Conservation (phyloP, 2,113 vertebrate species). For the Danionella cerebrum region DNA sequence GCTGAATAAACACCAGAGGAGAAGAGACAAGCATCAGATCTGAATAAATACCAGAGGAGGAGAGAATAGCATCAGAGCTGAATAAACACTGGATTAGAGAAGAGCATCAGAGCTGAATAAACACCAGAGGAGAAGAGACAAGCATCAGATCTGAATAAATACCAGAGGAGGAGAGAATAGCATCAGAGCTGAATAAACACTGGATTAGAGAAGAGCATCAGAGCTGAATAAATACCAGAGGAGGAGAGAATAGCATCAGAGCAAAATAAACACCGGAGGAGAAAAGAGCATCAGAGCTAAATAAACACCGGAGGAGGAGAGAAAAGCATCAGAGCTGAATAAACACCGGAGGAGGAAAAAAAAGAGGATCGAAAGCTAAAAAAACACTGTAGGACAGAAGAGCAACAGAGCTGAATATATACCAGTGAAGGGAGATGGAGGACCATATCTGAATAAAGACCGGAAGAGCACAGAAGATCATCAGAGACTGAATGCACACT, state of each 20-base stretch:
- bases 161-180: too few species aligned
- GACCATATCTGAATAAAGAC: too few species aligned
- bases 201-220: background rate
- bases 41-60: slow-evolving; percentile 81
- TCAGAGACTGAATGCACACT: background rate
- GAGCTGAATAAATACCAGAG: background rate
- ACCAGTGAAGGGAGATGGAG: too few species aligned
- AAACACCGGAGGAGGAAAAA: background rate
- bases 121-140: too few species aligned
- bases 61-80: too few species aligned
- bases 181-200: too few species aligned
- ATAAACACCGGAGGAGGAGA: background rate
- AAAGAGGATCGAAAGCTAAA: background rate
- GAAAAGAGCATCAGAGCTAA: background rate
- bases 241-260: background rate
- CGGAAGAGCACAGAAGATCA: background rate
- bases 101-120: background rate
- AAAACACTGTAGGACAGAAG: background rate
- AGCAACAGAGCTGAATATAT: background rate
- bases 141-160: slow-evolving; percentile 85
- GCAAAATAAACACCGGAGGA: background rate
- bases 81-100: too few species aligned
- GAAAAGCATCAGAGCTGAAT: background rate
- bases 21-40: too few species aligned
- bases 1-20: background rate